Evolutionary conservation across 1,140 invertebrate genomes (phyloP), one percentile per base, ranked within the genome.

Genomic region (Drosophila asahinai): DNA sequence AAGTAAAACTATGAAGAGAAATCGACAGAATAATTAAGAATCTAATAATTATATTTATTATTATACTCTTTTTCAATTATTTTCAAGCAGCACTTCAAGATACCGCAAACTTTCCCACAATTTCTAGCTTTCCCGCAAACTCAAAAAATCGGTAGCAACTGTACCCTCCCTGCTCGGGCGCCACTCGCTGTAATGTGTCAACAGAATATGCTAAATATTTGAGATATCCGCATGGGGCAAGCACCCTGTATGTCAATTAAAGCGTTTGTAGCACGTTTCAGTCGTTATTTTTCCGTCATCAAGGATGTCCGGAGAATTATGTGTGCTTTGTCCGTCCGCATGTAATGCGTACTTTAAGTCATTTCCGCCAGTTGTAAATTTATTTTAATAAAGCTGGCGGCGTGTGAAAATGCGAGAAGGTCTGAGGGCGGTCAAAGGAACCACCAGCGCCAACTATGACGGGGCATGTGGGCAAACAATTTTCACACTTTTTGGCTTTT

Each of bases 211-310:
- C 36, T 14, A 68, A 75, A 81, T 75, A 80, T 83, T 63, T 47
- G 40, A 27, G 19, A 45, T 33, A 45, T 55, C 61, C 40, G 7
- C 59, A 17, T 17, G n/a, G 42, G 52, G 36, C 38, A 19, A 19
- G 45, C 64, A 84, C 73, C 78, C 66, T 86, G 80, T 83, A 52
- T 80, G 67, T 81, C 72, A 80, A 87, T 86, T 86, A 83, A 73
- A 84, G 84, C 73, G 74, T 68, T 47, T 30, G 27, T 25, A 54
- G 66, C 81, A 87, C 84, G 84, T 84, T 89, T 61, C 33, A 33
- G 58, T 66, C 77, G 65, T 87, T 83, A 80, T 61, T 64, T 77
- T 86, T 59, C 55, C 11, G 55, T 43, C 64, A 55, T 57, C 49
- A 55, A 48, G 67, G 33, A 25, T 42, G 64, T 43, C 49, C 19